Conservation (phyloP, 2,113 vertebrate species). For the Nymphicus hollandicus region DNA sequence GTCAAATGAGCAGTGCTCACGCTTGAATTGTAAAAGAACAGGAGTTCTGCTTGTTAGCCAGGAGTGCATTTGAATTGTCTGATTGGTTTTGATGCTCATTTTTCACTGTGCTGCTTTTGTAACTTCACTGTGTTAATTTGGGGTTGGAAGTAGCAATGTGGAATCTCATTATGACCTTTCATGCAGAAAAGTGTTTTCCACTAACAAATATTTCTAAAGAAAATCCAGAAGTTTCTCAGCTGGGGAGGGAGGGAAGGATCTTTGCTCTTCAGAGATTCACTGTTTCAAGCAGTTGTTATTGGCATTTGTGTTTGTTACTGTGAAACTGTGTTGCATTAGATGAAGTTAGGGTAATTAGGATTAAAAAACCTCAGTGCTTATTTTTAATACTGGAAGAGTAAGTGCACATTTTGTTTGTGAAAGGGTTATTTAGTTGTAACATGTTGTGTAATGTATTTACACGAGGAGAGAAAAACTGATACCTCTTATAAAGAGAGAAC, state of each 20-base stretch:
- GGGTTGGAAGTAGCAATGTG: background rate
- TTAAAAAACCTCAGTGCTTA: background rate
- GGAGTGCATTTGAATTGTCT: fast-evolving
- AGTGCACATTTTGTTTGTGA: background rate
- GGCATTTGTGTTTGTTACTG: background rate
- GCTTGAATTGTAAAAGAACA: fast-evolving
- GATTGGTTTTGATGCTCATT: background rate
- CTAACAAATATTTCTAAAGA: background rate
- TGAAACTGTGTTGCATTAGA: background rate
- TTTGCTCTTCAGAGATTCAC: background rate
- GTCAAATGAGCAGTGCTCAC: background rate
- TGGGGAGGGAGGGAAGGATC: background rate
- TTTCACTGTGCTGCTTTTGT: fast-evolving
- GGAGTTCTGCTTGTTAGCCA: background rate
- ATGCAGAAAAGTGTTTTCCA: background rate
- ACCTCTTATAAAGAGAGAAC: background rate
- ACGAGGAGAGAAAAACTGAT: background rate
- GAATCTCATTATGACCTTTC: background rate
- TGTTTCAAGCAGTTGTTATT: background rate
- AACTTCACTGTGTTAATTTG: background rate
- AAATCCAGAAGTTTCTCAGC: background rate
- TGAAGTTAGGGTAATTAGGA: background rate
- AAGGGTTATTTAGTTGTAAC: background rate
- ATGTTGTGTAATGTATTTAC: background rate
- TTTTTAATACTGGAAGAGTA: background rate